Base-by-base conservation (phyloP, 2,888 invertebrate genomes). In the Ornithoptera alexandrae region DNA sequence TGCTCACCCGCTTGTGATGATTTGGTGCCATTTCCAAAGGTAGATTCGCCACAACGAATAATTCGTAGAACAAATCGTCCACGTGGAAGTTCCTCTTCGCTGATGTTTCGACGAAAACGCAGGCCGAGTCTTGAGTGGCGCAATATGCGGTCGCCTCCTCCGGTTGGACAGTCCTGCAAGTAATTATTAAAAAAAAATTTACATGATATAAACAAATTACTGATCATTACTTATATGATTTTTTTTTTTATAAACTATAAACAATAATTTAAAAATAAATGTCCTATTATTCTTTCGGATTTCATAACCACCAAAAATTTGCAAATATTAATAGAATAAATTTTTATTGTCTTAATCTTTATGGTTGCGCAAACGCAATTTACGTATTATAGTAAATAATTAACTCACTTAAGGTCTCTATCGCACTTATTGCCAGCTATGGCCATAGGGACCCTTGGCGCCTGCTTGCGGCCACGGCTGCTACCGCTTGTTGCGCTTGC, bases 1-100 rank as follows among this genome's bases (percentile, higher is more conserved):
- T 95, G 77, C 95, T 95, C 60, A 97, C 96, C 71, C 96, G 94
- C 79, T 97, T 95, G 86, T 97, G 97, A 82, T 97, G 96, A 80
- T 97, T 97, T 0, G 97, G 97, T 24, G 97, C 97, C 97, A 97
- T 97, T 91, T 97, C 97, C 78, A 96, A 88, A 0, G 97, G 97
- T 71, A 97, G 87, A 83, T 96, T 96, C 42, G 97, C 96, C 63
- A 96, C 95, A 68, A 96, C 94, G 85, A 97, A 97, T 17, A 97
- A 93, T 77, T 96, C 96, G 84, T 96, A 95, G 87, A 97, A 97
- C 20, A 97, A 94, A 79, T 97, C 97, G 80, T 97, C 97, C 65
- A 97, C 96, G 79, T 95, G 95, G 74, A 93, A 93, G 86, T 97
- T 96, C 80, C 95, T 95, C 84, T 97, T 97, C 7, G 97, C 97